Percentiles rank a stretch among this genome's conserved stretches.
Evolutionary conservation across 1,140 invertebrate genomes (phyloP).

Genomic region (Papilio polytes): DNA sequence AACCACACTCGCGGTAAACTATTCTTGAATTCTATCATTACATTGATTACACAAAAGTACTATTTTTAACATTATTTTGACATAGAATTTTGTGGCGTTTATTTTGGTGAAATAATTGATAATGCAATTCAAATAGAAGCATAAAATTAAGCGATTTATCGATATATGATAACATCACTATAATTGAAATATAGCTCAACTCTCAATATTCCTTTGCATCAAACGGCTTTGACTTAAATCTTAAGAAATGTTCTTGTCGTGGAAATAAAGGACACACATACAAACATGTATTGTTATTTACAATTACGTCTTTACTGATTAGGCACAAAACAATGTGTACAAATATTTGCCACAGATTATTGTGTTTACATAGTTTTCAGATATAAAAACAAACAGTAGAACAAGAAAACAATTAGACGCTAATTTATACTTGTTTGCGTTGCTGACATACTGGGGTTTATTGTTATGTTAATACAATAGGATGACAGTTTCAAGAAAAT

Average conservation of each 20-base stretch:
- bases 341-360: constrained; percentile 32
- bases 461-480: not conserved
- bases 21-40: not conserved
- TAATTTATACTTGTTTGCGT: constrained; percentile 10
- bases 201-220: not conserved
- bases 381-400: constrained; percentile 39
- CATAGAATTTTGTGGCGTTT: too few relatives aligned
- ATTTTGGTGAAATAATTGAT: too few relatives aligned
- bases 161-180: not conserved
- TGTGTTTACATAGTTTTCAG: constrained; percentile 29
- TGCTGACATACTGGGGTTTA: not conserved
- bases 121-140: too few relatives aligned
- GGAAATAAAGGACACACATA: not conserved
- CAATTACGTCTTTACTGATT: not conserved
- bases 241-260: not conserved
- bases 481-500: not conserved
- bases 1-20: constrained; percentile 7
- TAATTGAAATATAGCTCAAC: not conserved
- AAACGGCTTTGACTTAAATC: not conserved
- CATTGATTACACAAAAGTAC: not conserved
- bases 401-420: not conserved
- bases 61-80: not conserved
- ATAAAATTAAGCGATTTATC: too few relatives aligned
- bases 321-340: not conserved
- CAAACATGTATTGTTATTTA: not conserved